Percentiles rank a stretch among this genome's conserved stretches.
phyloP scores from a whole-genome alignment of 2,113 vertebrate species.

The Steatornis caripensis region DNA sequence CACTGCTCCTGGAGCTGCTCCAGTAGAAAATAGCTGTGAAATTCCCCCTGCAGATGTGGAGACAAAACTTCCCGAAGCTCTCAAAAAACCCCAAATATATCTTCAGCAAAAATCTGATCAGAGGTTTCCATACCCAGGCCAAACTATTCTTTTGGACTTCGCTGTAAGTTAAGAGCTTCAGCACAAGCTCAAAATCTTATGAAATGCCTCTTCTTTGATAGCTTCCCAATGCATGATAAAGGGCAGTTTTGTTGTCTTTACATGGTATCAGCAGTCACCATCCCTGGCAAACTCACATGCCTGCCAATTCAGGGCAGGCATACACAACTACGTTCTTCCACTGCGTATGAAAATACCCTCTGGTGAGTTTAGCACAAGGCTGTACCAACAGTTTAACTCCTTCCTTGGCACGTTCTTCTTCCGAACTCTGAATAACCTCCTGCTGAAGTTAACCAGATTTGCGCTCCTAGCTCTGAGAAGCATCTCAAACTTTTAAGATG shows the following conservation, averaged over 20 bases:
- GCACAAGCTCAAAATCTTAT: background rate
- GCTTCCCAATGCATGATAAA: background rate
- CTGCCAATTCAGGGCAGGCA: background rate
- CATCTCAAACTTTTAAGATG: rapidly evolving
- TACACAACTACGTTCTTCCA: background rate
- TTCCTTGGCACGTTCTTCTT: background rate
- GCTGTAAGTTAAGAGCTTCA: background rate
- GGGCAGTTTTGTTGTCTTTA: background rate
- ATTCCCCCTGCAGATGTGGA: background rate
- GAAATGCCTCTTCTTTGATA: background rate
- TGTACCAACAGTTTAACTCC: background rate
- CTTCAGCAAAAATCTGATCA: background rate
- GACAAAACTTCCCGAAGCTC: background rate
- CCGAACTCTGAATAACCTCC: background rate
- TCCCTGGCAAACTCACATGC: background rate
- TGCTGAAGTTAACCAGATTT: background rate
- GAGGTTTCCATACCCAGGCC: background rate
- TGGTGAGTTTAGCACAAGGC: background rate
- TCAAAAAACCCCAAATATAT: background rate
- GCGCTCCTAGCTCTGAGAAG: background rate
- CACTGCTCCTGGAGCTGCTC: background rate
- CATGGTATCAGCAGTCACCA: background rate
- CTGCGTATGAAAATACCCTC: background rate
- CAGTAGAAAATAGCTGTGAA: background rate
- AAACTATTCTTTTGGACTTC: background rate